phyloP scores from a whole-genome alignment of 2,113 vertebrate species.

The Lophius piscatorius region DNA sequence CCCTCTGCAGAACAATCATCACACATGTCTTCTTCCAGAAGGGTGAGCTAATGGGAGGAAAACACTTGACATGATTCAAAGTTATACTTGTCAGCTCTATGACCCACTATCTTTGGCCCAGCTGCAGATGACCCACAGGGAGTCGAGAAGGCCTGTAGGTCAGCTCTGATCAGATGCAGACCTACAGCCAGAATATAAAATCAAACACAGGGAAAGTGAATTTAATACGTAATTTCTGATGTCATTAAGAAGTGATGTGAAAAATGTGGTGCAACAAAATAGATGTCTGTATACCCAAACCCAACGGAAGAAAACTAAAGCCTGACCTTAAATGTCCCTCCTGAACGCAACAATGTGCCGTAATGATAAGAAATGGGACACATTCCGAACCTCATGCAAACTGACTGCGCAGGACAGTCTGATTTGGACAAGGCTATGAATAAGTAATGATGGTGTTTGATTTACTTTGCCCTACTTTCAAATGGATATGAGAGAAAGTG shows the following conservation, averaged over 20 bases:
- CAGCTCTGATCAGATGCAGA: constrained; percentile 63
- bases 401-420: constrained; percentile 34
- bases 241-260: constrained; percentile 2
- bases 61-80: constrained; percentile 15
- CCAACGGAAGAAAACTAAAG: not conserved
- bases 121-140: constrained; percentile 64
- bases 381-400: not conserved
- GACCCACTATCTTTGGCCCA: constrained; percentile 42
- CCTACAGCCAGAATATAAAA: constrained; percentile 14
- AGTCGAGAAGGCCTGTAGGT: constrained; percentile 54
- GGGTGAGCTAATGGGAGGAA: constrained; percentile 78
- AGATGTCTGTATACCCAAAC: not conserved
- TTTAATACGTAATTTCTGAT: constrained; percentile 16
- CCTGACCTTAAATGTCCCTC: not conserved
- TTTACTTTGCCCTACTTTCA: constrained; percentile 56
- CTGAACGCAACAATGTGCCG: not conserved
- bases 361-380: not conserved
- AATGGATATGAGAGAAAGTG: constrained; percentile 25
- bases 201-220: constrained; percentile 38
- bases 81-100: not conserved
- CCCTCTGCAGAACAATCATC: constrained; percentile 91
- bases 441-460: constrained; percentile 55
- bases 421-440: constrained; percentile 55
- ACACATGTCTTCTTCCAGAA: constrained; percentile 93
- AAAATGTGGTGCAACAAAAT: too few relatives aligned